Evolutionary conservation across 2,113 vertebrate species (phyloP).

Genomic region (Gnathonemus echidnorhynchus): DNA sequence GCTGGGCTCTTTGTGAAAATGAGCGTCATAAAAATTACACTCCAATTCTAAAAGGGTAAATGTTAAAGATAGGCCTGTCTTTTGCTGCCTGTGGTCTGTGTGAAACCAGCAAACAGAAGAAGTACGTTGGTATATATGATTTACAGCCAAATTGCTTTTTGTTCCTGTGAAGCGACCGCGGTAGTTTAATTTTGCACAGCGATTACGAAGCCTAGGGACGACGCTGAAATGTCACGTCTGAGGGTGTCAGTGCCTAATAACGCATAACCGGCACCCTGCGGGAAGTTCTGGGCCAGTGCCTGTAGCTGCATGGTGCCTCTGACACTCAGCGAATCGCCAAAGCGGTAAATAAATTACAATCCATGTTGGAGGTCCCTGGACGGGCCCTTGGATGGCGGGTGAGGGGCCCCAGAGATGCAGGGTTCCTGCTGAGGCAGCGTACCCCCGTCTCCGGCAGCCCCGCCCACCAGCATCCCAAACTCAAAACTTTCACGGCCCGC

Average conservation of each 20-base stretch:
- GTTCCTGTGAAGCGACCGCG: not conserved
- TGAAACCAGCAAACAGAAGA: not conserved
- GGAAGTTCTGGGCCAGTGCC: conserved; percentile 49
- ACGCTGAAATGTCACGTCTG: conserved; percentile 61
- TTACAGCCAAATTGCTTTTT: not conserved
- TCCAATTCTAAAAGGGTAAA: not conserved
- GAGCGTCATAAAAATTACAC: not conserved
- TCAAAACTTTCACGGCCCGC: not conserved
- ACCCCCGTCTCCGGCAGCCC: not conserved
- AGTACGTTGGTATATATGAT: not conserved
- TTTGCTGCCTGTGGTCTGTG: not conserved
- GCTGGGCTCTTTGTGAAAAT: not conserved
- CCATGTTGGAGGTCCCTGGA: conserved; percentile 29
- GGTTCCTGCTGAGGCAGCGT: conserved; percentile 6
- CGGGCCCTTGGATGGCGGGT: conserved; percentile 46
- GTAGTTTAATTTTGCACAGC: conserved; percentile 49
- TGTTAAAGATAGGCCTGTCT: not conserved
- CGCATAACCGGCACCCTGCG: conserved; percentile 33
- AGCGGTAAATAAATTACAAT: conserved; percentile 51
- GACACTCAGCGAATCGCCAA: conserved; percentile 52
- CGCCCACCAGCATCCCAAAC: not conserved
- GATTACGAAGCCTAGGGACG: conserved; percentile 51
- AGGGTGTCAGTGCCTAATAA: conserved; percentile 60
- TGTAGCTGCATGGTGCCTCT: conserved; percentile 36
- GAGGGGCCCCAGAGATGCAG: not conserved